Evolutionary conservation across 2,113 vertebrate genomes (phyloP), one percentile per base, ranked within the genome.

Genomic region (Geococcyx californianus): DNA sequence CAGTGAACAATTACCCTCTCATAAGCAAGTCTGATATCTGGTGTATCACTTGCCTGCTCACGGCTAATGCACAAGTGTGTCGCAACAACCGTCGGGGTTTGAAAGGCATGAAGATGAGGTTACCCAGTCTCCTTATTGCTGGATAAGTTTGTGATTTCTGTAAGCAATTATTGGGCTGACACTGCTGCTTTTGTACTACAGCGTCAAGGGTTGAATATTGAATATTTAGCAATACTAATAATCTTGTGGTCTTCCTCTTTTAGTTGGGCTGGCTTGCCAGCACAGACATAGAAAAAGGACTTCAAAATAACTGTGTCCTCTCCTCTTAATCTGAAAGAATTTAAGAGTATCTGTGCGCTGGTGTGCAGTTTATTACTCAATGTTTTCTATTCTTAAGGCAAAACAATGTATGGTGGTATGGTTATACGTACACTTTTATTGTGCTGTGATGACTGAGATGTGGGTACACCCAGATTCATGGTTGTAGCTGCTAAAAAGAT

Each of bases 201-300:
- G 0, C 60, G 23, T 79, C 58, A 80, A 76, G 33, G 26, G 14
- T 5, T 84, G 66, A 52, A 6, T 76, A 44, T 38, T 33, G 66
- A 52, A 6, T 76, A 44, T 38, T 33, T 52, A 82, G 29, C 47
- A 79, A 26, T 29, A 59, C 7, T 51, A 36, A 14, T 10, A 40
- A 24, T 63, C 84, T 69, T 69, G 12, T 58, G 7, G 2, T 66
- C 11, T 6, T 77, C 10, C 6, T 76, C 44, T 55, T 70, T 24
- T 75, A 56, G 6, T 18, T 81, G 14, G 38, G 6, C 52, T 88
- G 47, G 8, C 36, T 82, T 79, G 42, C 52, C 25, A 44, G 31
- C 17, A 16, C 18, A n/a, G 45, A 31, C 4, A 0, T 60, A 20
- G 9, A 75, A 19, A 62, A 19, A 42, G 20, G 54, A 54, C 0